Percentiles rank a stretch among this genome's conserved stretches.
Evolutionary conservation across 2,888 invertebrate species (phyloP).

Genomic region (Octodonta nipae): DNA sequence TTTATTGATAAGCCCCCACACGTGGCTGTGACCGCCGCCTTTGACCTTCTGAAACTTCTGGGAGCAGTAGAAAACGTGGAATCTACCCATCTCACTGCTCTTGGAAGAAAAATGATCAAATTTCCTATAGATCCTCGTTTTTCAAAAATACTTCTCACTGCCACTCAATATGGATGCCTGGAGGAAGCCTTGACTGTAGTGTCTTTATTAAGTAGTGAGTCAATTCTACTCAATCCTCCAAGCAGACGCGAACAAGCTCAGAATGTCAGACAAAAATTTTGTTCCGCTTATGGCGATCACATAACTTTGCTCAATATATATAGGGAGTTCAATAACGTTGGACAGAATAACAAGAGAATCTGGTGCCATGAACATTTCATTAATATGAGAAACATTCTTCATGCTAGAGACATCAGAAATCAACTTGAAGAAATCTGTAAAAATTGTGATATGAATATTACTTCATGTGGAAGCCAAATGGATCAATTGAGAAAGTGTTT

Average conservation of each 20-base stretch:
- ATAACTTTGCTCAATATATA: constrained; percentile 81
- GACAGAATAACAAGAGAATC: constrained; percentile 40
- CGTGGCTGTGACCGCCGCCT: constrained; percentile 53
- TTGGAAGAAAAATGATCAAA: constrained; percentile 74
- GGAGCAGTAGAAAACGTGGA: constrained; percentile 53
- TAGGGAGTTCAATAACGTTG: constrained; percentile 56
- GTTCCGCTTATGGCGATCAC: constrained; percentile 80
- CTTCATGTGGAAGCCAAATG: constrained; percentile 50
- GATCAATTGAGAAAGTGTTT: constrained; percentile 66
- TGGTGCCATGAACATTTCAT: constrained; percentile 88
- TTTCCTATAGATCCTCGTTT: constrained; percentile 82
- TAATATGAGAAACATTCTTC: constrained; percentile 66
- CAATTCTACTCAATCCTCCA: constrained; percentile 61
- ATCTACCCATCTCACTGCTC: constrained; percentile 53
- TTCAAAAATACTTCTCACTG: constrained; percentile 39
- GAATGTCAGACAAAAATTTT: constrained; percentile 63
- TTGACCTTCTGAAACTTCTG: constrained; percentile 50
- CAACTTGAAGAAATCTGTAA: constrained; percentile 59
- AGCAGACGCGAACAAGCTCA: constrained; percentile 61
- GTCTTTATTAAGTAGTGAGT: constrained; percentile 78
- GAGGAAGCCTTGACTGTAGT: constrained; percentile 76
- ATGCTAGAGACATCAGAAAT: constrained; percentile 64
- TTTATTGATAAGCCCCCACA: constrained; percentile 78
- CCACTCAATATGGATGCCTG: constrained; percentile 62
- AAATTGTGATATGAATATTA: constrained; percentile 44